Percentiles rank a stretch among this genome's conserved stretches.
Conservation (phyloP, 2,113 vertebrate genomes). For the Australoheros scitulus region DNA sequence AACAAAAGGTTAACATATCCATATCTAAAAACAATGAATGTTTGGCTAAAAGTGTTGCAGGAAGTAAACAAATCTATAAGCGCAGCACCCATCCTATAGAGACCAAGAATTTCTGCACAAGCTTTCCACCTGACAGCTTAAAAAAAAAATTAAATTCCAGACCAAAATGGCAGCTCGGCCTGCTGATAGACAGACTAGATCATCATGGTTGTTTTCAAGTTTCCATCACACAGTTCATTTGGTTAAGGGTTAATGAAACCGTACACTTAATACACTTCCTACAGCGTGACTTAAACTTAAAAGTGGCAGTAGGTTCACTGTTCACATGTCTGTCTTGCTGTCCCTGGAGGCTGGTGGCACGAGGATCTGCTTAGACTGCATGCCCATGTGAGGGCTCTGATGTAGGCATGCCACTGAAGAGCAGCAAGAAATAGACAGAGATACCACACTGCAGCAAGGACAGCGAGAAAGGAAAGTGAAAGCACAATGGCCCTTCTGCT, state of each 20-base stretch:
- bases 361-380: slow-evolving; percentile 48
- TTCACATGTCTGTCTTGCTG: slow-evolving; percentile 51
- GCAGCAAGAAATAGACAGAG: slow-evolving; percentile 38
- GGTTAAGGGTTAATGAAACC: slow-evolving; percentile 13
- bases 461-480: slow-evolving; percentile 28
- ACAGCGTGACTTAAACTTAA: slow-evolving; percentile 23
- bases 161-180: not conserved
- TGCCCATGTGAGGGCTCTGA: slow-evolving; percentile 46
- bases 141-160: not conserved
- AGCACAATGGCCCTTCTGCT: slow-evolving; percentile 13
- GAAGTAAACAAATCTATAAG: not conserved
- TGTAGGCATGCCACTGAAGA: slow-evolving; percentile 53
- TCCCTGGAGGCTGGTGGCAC: slow-evolving; percentile 58
- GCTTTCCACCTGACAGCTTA: not conserved
- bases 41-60: not conserved
- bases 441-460: slow-evolving; percentile 33
- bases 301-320: slow-evolving; percentile 48
- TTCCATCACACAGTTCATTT: not conserved
- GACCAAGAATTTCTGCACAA: not conserved
- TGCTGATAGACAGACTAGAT: not conserved
- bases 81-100: not conserved
- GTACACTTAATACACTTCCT: slow-evolving; percentile 11
- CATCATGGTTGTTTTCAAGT: not conserved
- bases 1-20: not conserved
- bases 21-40: not conserved